Evolutionary conservation across 2,888 invertebrate species (phyloP).

Genomic region (Oligia fasciuncula): DNA sequence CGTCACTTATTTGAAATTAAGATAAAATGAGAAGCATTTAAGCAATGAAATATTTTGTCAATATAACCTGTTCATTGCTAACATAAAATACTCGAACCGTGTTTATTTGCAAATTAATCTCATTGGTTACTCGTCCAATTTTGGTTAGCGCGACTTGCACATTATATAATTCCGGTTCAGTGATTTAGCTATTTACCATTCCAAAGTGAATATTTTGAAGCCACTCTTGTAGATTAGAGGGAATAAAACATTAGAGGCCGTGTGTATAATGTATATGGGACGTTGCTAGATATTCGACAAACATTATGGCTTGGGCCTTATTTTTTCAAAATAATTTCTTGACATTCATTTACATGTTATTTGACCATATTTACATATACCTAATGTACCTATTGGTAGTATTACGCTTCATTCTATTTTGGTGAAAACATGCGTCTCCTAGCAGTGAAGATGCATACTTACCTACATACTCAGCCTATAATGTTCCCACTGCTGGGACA

Average conservation of each 20-base stretch:
- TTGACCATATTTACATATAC: too few relatives aligned
- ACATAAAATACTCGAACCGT: not conserved
- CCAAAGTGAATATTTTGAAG: constrained; percentile 76
- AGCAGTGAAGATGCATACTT: not conserved
- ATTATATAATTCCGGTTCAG: constrained; percentile 54
- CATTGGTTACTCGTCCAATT: constrained; percentile 17
- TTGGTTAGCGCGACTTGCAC: not conserved
- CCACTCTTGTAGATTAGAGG: constrained; percentile 71
- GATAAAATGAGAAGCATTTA: not conserved
- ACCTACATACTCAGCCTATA: too few relatives aligned
- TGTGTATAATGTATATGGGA: not conserved
- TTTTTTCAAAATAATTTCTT: not conserved
- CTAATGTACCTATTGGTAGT: too few relatives aligned
- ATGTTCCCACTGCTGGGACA: too few relatives aligned
- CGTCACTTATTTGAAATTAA: constrained; percentile 1
- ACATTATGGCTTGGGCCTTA: too few relatives aligned
- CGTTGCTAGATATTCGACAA: not conserved
- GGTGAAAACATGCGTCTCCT: not conserved
- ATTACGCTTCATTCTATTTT: not conserved
- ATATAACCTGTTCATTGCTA: not conserved
- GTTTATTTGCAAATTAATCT: constrained; percentile 24
- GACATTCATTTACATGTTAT: not conserved
- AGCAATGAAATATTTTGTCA: constrained; percentile 4
- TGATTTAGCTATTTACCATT: constrained; percentile 73
- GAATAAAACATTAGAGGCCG: constrained; percentile 74